A percentile compares a stretch with the other conserved stretches of the same genome.
Conservation (phyloP, 2,113 vertebrate species). For the Dasyprocta punctata region DNA sequence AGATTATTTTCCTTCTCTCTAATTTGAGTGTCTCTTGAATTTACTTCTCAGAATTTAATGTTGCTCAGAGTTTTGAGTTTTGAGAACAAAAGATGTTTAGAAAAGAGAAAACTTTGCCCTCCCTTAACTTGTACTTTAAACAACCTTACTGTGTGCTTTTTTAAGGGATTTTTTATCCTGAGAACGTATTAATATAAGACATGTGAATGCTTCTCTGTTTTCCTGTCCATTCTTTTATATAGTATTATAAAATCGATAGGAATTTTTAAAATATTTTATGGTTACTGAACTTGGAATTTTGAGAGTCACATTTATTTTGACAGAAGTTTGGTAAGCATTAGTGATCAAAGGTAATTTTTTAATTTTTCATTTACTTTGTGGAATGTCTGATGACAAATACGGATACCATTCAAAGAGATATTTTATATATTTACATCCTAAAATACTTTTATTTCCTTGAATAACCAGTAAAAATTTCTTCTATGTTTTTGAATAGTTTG, state of each 20-base stretch:
- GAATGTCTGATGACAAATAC: background rate
- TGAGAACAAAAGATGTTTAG: background rate
- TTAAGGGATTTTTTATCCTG: background rate
- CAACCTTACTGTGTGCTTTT: background rate
- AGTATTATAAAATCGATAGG: background rate
- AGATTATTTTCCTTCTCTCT: background rate
- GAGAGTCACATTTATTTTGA: background rate
- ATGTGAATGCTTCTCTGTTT: background rate
- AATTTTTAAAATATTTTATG: background rate
- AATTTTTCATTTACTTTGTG: background rate
- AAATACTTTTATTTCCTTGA: background rate
- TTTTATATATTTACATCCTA: background rate
- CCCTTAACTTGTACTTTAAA: background rate
- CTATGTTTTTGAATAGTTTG: background rate
- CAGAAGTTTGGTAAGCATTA: background rate
- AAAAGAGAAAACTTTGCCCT: background rate
- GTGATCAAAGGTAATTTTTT: background rate
- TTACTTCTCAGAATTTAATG: background rate
- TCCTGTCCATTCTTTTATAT: background rate
- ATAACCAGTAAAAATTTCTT: background rate
- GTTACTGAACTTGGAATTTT: background rate
- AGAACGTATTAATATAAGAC: background rate
- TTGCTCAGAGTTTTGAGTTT: background rate
- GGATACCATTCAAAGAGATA: background rate
- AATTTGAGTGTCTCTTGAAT: background rate